These are phyloP conservation scores for Acromyrmex echinatior DNA, from an alignment of 1,140 invertebrate genomes.

Conservation along the genomic window DNA sequence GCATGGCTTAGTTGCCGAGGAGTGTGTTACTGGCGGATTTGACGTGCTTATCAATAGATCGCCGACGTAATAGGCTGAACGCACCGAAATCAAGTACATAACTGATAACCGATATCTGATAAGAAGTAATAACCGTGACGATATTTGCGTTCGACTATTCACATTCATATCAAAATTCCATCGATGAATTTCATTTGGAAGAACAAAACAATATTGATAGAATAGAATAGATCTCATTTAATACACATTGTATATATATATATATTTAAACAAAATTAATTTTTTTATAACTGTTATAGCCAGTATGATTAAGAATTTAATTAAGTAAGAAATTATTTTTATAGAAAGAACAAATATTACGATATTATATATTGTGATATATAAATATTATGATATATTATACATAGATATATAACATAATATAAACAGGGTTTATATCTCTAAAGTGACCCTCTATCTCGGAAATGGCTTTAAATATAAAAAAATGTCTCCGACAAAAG, in stretches of 20 bases:
- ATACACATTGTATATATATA: too few species aligned
- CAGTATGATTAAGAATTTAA: not conserved
- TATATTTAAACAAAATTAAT: not conserved
- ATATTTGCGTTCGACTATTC: constrained; percentile 70
- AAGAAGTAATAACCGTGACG: constrained; percentile 78
- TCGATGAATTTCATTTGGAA: constrained; percentile 43
- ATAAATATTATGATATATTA: not conserved
- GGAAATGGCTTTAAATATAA: too few species aligned
- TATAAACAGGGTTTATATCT: too few species aligned
- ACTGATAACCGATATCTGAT: constrained; percentile 82
- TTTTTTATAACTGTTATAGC: not conserved
- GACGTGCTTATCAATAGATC: constrained; percentile 85
- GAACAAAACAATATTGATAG: constrained; percentile 17
- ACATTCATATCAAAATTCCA: not conserved
- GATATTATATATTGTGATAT: not conserved
- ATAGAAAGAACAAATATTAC: not conserved
- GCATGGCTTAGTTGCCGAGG: constrained; percentile 67
- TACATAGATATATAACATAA: too few species aligned
- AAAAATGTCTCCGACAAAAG: too few species aligned
- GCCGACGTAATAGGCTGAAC: constrained; percentile 82
- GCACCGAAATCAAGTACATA: constrained; percentile 81
- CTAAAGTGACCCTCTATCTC: too few species aligned
- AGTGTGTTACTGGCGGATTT: constrained; percentile 84
- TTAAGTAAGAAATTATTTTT: not conserved
- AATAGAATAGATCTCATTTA: constrained; percentile 3